phyloP scores from a whole-genome alignment of 2,113 vertebrate genomes.

The Neolamprologus kungweensis region DNA sequence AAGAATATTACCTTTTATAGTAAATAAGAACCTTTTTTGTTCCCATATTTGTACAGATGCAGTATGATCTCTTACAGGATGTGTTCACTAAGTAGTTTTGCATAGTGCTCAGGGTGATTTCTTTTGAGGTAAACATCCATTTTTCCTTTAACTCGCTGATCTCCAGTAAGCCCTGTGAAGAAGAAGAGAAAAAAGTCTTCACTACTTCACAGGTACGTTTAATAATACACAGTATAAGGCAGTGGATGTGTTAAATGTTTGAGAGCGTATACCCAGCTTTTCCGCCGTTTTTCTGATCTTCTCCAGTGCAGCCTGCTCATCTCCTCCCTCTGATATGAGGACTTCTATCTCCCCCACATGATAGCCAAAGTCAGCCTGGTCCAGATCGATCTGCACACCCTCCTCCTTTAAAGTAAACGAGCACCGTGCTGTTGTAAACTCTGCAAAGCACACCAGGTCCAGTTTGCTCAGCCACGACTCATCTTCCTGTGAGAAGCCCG shows the following conservation, averaged over 20 bases:
- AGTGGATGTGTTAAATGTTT: neutral
- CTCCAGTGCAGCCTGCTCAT: constrained; percentile 56
- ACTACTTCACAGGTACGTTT: neutral
- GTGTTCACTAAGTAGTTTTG: constrained; percentile 58
- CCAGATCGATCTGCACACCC: constrained; percentile 66
- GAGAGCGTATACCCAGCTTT: constrained; percentile 56
- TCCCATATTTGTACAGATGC: neutral
- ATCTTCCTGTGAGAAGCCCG: neutral
- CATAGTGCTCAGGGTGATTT: constrained; percentile 73
- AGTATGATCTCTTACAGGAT: constrained; percentile 22
- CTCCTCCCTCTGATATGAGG: constrained; percentile 61
- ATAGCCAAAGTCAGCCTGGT: constrained; percentile 75
- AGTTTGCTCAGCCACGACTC: constrained; percentile 50
- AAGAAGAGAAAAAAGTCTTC: neutral
- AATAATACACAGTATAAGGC: neutral
- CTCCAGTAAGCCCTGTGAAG: constrained; percentile 56
- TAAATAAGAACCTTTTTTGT: neutral
- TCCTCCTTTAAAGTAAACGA: constrained; percentile 58
- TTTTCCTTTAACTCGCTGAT: constrained; percentile 75
- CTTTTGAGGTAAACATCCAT: constrained; percentile 76
- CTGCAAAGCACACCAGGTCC: constrained; percentile 66
- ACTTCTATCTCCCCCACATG: constrained; percentile 75
- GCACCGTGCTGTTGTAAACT: constrained; percentile 62
- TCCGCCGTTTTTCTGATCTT: constrained; percentile 57
- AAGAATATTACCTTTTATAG: neutral